Base-by-base conservation (phyloP, 2,113 vertebrate genomes). In the Thomomys bottae region DNA sequence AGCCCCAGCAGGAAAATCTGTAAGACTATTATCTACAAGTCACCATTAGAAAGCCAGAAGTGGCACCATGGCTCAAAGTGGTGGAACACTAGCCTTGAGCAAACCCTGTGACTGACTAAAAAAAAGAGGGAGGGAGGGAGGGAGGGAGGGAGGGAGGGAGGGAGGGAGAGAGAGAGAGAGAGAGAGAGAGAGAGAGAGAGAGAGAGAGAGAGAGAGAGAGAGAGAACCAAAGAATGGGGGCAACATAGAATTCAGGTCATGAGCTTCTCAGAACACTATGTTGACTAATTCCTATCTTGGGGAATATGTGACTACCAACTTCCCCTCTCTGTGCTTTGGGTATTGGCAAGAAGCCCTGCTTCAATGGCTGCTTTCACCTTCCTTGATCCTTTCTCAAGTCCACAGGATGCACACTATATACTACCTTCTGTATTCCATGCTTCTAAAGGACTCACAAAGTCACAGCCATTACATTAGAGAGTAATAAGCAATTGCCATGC, bases 391-490 rank as follows among this genome's bases (percentile, higher is more conserved):
- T 75, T 76, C 36, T 18, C 73, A 17, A 64, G 54, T 42, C 42
- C 42, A 57, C 0, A 89, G 64, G 17, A 73, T 21, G 40, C 40
- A 59, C 14, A 12, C 88, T 28, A 54, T 7, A 63, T 30, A 38
- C 32, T 84, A 75, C 54, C 38, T 85, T 77, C 79, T 73, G n/a
- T 3, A 84, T 28, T 70, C 23, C 83, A 4, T 91, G 9, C n/a
- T 40, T 70, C 83, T 42, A 77, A 84, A 40, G 83, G 32, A 93
- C 86, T 15, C 61, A 54, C n/a, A 71, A 83, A 88, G 68, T 54
- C 42, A 93, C 14, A 86, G 61, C 76, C 17, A 75, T 14, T 75
- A 49, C 34, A 72, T 54, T 45, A 23, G 23, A 32, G 90, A 59
- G 81, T 45, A 83, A 75, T 81, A 90, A 38, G 42, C 45, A 76